Evolutionary conservation across 2,888 invertebrate species (phyloP).

Genomic region (Odontothrips loti): DNA sequence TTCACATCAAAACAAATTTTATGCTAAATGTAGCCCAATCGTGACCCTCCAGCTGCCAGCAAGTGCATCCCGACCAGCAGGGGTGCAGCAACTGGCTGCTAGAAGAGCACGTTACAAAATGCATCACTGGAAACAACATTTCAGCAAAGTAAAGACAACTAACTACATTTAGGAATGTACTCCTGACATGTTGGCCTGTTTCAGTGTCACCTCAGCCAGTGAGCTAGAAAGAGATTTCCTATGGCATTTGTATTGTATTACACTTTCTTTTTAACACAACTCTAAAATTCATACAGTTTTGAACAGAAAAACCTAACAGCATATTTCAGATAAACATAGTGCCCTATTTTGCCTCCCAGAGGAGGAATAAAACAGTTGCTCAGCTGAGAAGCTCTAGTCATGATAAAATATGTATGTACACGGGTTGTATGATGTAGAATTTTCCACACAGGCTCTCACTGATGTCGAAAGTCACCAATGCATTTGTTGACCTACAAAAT

Average conservation of each 20-base stretch:
- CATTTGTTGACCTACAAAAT: conserved; percentile 1
- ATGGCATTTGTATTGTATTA: not conserved
- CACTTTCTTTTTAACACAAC: not conserved
- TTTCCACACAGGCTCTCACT: not conserved
- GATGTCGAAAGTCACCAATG: not conserved
- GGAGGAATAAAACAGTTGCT: not conserved
- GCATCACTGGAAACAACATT: conserved; percentile 1
- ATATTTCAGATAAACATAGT: not conserved
- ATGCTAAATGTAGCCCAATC: not conserved
- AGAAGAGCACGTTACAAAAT: not conserved
- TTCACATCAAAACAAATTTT: conserved; percentile 6
- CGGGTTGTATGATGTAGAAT: not conserved
- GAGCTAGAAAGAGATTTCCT: not conserved
- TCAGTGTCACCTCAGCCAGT: conserved; percentile 10
- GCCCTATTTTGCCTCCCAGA: not conserved
- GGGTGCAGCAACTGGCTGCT: not conserved
- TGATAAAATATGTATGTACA: not conserved
- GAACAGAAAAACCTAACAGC: not conserved
- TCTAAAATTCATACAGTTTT: conserved; percentile 5
- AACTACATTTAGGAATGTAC: conserved; percentile 21
- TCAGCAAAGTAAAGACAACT: conserved; percentile 5
- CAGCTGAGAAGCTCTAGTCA: conserved; percentile 26
- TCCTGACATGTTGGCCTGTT: not conserved
- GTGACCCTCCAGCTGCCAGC: not conserved
- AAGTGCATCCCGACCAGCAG: not conserved